Conservation (phyloP, 2,113 vertebrate genomes). For the Lagopus leucura region DNA sequence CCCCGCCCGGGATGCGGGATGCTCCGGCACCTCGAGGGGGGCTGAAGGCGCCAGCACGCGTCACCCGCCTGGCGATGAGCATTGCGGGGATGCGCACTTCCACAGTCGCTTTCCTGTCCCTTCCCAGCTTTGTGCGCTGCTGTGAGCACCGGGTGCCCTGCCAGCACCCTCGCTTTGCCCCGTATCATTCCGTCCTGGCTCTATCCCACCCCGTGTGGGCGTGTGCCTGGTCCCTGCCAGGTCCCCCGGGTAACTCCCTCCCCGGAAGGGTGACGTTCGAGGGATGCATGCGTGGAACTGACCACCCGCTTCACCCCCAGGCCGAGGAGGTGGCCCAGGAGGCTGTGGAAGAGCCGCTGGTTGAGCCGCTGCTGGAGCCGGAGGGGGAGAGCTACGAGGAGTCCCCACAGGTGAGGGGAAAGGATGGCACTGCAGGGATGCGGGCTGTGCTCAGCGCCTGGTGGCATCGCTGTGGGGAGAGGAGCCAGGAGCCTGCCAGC, state of each 20-base stretch:
- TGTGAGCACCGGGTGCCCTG: neutral
- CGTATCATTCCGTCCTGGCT: neutral
- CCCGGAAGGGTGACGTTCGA: neutral
- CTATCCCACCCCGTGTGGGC: fast-evolving
- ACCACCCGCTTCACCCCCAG: constrained; percentile 60
- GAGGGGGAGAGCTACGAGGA: constrained; percentile 94
- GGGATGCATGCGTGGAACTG: neutral
- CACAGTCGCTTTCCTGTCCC: fast-evolving
- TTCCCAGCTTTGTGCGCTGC: neutral
- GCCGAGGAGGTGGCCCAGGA: constrained; percentile 95
- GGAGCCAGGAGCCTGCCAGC: neutral
- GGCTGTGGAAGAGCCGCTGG: constrained; percentile 91
- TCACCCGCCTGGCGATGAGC: neutral
- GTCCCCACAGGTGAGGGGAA: constrained; percentile 86
- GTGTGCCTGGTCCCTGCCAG: neutral
- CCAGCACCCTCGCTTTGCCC: neutral
- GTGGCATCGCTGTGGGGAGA: fast-evolving
- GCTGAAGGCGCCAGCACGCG: neutral
- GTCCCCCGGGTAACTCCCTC: fast-evolving
- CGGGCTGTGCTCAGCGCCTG: fast-evolving
- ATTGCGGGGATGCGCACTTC: fast-evolving
- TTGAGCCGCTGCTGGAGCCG: constrained; percentile 90
- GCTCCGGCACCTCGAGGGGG: neutral
- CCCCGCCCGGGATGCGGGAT: constrained; percentile 12
- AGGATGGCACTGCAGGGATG: fast-evolving